Conservation (phyloP, 2,797 vertebrate species). For the Caiman crocodilus region DNA sequence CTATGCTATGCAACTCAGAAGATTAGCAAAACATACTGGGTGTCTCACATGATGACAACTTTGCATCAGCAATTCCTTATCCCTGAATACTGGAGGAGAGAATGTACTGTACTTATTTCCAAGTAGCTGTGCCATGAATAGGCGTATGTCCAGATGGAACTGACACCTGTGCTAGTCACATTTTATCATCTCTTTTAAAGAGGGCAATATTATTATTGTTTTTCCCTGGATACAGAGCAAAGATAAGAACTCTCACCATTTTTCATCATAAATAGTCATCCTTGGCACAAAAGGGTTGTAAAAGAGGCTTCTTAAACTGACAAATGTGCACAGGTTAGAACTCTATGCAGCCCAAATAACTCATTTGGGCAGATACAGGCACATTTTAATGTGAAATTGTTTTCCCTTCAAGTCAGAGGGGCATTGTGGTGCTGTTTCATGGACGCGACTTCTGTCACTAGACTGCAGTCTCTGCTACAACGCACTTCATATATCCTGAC, state of each 20-base stretch:
- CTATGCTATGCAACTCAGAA: background rate
- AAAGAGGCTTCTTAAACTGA: conserved; percentile 1
- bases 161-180: conserved; percentile 21
- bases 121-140: conserved; percentile 5
- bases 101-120: background rate
- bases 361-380: background rate
- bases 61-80: conserved; percentile 3
- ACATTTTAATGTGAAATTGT: background rate
- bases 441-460: background rate
- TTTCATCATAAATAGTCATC: background rate
- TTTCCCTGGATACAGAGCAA: background rate
- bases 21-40: background rate
- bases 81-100: background rate
- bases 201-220: conserved; percentile 18
- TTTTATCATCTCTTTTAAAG: conserved; percentile 8
- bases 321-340: background rate
- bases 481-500: background rate
- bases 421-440: rapidly evolving
- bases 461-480: background rate
- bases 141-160: conserved; percentile 2
- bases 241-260: background rate
- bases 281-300: conserved; percentile 22
- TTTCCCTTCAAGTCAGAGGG: background rate
- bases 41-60: background rate
- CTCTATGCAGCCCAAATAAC: background rate